Base-by-base conservation (phyloP, 2,797 vertebrate genomes). In the Molothrus ater region DNA sequence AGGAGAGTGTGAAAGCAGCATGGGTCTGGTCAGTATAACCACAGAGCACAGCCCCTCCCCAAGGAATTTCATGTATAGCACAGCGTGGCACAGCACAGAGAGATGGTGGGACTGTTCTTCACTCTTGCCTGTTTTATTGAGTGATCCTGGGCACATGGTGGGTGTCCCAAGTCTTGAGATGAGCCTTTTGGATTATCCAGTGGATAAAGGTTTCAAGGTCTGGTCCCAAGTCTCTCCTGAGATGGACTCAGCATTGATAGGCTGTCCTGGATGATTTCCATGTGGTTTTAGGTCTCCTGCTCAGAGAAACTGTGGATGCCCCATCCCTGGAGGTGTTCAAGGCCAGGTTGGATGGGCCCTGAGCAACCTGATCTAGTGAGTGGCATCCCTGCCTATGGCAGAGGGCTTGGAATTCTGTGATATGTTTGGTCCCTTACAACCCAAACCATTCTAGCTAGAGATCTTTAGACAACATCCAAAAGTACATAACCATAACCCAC, bases 361-460 rank as follows among this genome's bases (percentile, higher is more conserved):
- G 25, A 45, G 25, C 29, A 83, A 17, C 15, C 19, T 48, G 16
- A 29, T 24, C 19, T 43, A 13, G 31, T 54, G 28, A 11, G 8
- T 48, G 42, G 19, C 16, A 36, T 14, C n/a, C 10, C 21, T 71
- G 29, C 13, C 51, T 60, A 1, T 25, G 53, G 22, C 70, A 75
- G 34, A 3, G 11, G 16, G 9, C 17, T 57, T 70, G 36, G 16
- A 51, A 57, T 24, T 29, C 16, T 7, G 3, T 25, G 34, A 22
- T 43, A 21, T 17, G 48, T 79, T n/a, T 53, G 18, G 40, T 42
- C 13, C 31, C 18, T 66, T 54, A 42, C 13, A 66, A 73, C 22
- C 18, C 40, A 53, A 53, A 66, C 34, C 19, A 29, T 54, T 72
- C 36, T 25, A 32, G 0, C 36, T 25, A 32, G 0, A 0, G 9